Evolutionary conservation across 92 coral and sea anemone species (phyloP), one percentile per base, ranked within the genome.

Genomic region (Paragorgia papillata): DNA sequence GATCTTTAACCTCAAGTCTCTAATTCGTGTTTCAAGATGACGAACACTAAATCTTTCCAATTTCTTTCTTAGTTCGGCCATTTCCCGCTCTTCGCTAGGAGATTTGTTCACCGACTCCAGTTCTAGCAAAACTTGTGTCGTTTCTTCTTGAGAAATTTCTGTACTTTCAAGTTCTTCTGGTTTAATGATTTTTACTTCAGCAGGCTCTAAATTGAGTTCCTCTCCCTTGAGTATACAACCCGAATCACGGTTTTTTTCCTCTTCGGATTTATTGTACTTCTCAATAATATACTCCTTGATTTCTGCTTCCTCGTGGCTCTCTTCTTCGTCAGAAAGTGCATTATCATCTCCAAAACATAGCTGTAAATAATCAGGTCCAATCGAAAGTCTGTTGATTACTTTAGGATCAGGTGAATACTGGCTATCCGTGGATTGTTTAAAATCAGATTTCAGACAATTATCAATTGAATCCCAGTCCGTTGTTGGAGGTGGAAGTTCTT

Each of bases 381-480:
- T 58, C 0, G 92, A 87, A 34, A 94, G 80, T 55, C 78, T 71
- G 59, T 84, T 88, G 74, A 87, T 82, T 10, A 91, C 79, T 41
- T 80, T 75, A 29, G 90, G 82, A 73, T 84, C 89, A 20, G 92
- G 78, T 13, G 86, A 81, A 60, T 87, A 92, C 13, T 63, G 79
- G 3, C 80, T 76, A 58, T 90, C 92, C n/a, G 64, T 85, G 68
- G 86, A 66, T 57, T 91, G 96, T 48, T 48, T 59, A 53, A 73
- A 57, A 29, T 85, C 88, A 20, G 96, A 89, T 10, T 88, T 91
- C 62, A 95, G 59, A 64, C 96, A 89, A 19, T 96, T 89, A 61
- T 95, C 99, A 57, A 95, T 95, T 1, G 95, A 91, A 40, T 91
- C 95, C 99, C 99, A 95, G 80, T 95, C 99, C 18, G 99, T 95